phyloP scores from a whole-genome alignment of 2,113 vertebrate genomes.

The Gymnobelideus leadbeateri region DNA sequence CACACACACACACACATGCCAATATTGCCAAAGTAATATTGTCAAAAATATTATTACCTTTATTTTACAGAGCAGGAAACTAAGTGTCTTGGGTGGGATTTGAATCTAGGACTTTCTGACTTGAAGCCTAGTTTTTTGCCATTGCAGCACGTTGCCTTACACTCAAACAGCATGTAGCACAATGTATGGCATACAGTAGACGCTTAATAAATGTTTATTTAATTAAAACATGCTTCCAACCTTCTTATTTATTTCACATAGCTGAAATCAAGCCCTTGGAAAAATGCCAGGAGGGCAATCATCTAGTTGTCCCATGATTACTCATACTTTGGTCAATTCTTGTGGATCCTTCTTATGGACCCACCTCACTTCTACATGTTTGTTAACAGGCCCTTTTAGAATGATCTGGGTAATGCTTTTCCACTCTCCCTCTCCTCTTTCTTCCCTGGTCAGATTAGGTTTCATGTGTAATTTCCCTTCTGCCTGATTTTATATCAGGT shows the following conservation, averaged over 20 bases:
- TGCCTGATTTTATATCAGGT: background rate
- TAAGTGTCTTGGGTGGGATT: background rate
- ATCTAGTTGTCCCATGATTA: background rate
- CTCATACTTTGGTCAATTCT: background rate
- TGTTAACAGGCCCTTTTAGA: constrained; percentile 26
- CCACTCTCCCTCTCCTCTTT: background rate
- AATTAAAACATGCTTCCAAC: background rate
- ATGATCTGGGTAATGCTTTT: background rate
- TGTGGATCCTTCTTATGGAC: background rate
- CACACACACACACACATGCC: too few relatives aligned
- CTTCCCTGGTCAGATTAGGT: background rate
- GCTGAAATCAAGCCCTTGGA: background rate
- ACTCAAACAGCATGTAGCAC: background rate
- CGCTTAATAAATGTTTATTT: background rate
- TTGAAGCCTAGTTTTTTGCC: background rate
- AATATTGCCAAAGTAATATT: too few relatives aligned
- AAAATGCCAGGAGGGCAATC: background rate
- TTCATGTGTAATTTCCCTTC: background rate
- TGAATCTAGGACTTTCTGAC: background rate
- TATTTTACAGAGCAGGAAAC: background rate
- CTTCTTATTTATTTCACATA: background rate
- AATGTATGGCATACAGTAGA: background rate
- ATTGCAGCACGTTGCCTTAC: background rate
- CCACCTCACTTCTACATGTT: background rate
- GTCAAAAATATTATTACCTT: background rate